Conservation (phyloP, 2,113 vertebrate genomes). For the Daboia siamensis region DNA sequence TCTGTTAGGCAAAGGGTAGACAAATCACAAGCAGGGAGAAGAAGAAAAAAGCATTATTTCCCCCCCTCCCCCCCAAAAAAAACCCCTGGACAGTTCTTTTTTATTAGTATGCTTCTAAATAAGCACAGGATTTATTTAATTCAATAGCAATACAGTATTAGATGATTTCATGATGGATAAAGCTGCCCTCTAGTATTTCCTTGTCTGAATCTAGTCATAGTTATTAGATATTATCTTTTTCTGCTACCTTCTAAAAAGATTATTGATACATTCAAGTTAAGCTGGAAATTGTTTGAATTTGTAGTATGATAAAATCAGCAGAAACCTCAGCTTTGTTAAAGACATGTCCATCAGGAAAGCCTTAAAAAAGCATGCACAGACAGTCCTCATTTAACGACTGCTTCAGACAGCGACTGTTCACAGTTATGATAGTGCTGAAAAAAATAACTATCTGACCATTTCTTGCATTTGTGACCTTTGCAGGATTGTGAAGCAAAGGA, state of each 20-base stretch:
- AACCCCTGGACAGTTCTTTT: neutral
- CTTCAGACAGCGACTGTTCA: neutral
- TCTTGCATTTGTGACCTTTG: neutral
- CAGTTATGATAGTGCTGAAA: neutral
- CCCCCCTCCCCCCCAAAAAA: neutral
- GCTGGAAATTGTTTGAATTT: neutral
- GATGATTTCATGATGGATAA: neutral
- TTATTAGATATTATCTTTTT: neutral
- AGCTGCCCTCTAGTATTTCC: neutral
- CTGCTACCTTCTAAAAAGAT: neutral
- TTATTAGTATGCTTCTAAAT: neutral
- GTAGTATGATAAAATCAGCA: neutral
- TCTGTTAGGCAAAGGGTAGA: neutral
- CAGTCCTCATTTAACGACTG: neutral
- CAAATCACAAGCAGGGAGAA: neutral
- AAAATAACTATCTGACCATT: neutral
- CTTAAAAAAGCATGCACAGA: neutral
- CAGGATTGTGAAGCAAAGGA: neutral
- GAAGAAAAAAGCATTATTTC: rapidly evolving
- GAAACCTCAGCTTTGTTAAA: neutral
- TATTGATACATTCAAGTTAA: neutral
- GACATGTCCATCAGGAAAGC: neutral
- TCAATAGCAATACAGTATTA: neutral
- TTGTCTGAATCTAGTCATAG: neutral
- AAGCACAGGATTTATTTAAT: neutral